Evolutionary conservation across 2,888 invertebrate genomes (phyloP).

Genomic region (Acronicta leporina): DNA sequence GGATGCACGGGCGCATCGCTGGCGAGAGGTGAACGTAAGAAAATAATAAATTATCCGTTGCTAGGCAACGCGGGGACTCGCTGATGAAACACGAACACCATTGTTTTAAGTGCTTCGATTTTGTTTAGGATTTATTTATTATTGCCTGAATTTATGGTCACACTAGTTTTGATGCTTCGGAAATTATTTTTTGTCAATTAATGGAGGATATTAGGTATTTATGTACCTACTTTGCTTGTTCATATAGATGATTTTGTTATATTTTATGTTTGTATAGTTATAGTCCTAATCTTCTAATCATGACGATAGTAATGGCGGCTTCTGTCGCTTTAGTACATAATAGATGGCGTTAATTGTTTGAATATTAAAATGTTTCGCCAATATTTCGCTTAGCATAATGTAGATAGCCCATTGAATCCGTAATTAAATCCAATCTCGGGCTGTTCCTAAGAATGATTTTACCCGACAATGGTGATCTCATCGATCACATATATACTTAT

Average conservation of each 20-base stretch:
- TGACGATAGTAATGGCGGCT: background rate
- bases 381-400: no score
- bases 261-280: background rate
- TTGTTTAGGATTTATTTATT: conserved; percentile 6
- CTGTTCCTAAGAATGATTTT: background rate
- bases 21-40: conserved; percentile 59
- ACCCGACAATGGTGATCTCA: background rate
- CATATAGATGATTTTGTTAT: background rate
- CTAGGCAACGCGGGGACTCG: conserved; percentile 43
- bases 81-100: conserved; percentile 40
- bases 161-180: background rate
- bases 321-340: background rate
- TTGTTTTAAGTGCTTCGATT: conserved; percentile 40
- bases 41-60: conserved; percentile 63
- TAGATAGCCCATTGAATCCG: no score
- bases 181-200: background rate
- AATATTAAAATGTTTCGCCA: background rate
- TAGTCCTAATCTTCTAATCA: background rate
- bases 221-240: background rate
- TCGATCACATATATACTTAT: background rate
- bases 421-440: no score
- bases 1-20: conserved; percentile 55
- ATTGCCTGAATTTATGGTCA: conserved; percentile 14
- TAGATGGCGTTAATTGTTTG: conserved; percentile 44
- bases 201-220: background rate